Evolutionary conservation across 2,797 vertebrate species (phyloP).

Genomic region (Sparus aurata): DNA sequence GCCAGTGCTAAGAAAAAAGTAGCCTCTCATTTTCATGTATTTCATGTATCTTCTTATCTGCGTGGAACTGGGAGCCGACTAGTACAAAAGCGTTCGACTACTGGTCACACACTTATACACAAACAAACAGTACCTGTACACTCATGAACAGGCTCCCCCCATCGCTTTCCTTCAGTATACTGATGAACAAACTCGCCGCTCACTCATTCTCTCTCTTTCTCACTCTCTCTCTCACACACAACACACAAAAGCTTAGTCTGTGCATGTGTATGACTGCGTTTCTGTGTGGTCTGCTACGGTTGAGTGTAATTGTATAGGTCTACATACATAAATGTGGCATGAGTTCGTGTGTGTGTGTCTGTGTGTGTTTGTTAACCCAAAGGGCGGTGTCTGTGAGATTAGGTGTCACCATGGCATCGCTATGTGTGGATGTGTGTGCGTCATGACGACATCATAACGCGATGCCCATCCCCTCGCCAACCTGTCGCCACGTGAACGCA

Average conservation of each 20-base stretch:
- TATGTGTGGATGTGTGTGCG: slow-evolving; percentile 35
- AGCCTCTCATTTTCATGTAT: neutral
- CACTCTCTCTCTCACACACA: neutral
- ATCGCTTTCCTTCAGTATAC: neutral
- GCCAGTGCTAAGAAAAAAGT: neutral
- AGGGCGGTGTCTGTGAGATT: slow-evolving; percentile 64
- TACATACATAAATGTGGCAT: slow-evolving; percentile 25
- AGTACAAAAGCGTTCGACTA: neutral
- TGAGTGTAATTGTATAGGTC: slow-evolving; percentile 72
- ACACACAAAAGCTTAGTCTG: neutral
- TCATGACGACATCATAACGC: slow-evolving; percentile 33
- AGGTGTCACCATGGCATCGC: slow-evolving; percentile 59
- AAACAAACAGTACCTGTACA: neutral
- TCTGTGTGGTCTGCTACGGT: slow-evolving; percentile 86
- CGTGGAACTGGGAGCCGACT: neutral
- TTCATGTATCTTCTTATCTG: slow-evolving; percentile 16
- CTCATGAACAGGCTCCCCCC: slow-evolving; percentile 3
- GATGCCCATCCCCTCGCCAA: slow-evolving; percentile 53
- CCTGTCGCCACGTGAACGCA: slow-evolving; percentile 51
- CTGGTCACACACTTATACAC: neutral
- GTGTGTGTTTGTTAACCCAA: slow-evolving; percentile 42
- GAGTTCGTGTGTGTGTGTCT: slow-evolving; percentile 3
- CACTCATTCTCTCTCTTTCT: neutral
- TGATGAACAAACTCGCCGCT: neutral
- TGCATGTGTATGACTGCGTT: slow-evolving; percentile 5